Conservation (phyloP, 2,797 vertebrate species). For the Poeciliopsis paucimaculata region DNA sequence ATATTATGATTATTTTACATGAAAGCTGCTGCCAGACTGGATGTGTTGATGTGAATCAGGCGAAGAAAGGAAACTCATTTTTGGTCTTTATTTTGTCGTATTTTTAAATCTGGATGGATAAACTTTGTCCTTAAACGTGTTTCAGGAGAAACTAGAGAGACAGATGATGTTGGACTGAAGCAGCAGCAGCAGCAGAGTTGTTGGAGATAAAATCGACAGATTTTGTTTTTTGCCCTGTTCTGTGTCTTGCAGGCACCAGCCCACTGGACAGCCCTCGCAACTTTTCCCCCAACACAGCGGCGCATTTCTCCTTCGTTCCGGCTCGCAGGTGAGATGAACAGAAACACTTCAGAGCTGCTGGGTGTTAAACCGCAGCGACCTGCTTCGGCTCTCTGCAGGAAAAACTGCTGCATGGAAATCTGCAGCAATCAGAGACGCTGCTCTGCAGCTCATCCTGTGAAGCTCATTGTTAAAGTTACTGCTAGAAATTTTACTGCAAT, state of each 20-base stretch:
- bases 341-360: no score
- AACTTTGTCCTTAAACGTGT: not conserved
- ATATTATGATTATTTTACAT: no score
- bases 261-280: conserved; percentile 96
- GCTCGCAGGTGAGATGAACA: conserved; percentile 89
- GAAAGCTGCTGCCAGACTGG: no score
- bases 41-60: no score
- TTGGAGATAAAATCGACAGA: not conserved
- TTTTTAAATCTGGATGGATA: not conserved
- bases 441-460: not conserved
- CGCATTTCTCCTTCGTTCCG: conserved; percentile 96
- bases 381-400: not conserved
- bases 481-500: no score
- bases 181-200: not conserved
- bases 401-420: no score
- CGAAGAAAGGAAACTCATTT: no score
- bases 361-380: not conserved
- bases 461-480: no score
- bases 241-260: conserved; percentile 86
- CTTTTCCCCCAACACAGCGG: conserved; percentile 94
- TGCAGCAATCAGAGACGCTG: not conserved
- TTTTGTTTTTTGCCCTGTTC: not conserved
- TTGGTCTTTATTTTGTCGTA: no score
- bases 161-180: not conserved
- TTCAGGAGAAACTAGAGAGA: not conserved